Percentiles rank a stretch among this genome's conserved stretches.
phyloP scores from a whole-genome alignment of 1,140 invertebrate species.

The Bombus vancouverensis region DNA sequence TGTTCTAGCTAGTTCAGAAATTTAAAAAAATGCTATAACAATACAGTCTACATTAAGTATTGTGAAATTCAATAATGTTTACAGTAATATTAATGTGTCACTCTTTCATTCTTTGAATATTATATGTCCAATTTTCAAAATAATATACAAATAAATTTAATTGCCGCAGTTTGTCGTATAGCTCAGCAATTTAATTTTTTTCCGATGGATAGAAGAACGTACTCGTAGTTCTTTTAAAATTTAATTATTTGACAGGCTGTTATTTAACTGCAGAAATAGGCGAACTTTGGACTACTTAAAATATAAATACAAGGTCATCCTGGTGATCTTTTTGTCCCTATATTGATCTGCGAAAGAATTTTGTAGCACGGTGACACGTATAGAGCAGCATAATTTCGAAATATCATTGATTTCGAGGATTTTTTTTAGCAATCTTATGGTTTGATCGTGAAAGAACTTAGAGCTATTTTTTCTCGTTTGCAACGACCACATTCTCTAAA shows the following conservation, averaged over 20 bases:
- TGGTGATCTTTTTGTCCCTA: background rate
- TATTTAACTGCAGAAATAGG: background rate
- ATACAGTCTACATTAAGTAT: slow-evolving; percentile 3
- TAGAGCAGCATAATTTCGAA: background rate
- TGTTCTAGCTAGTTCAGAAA: background rate
- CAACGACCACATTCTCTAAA: background rate
- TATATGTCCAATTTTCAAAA: too few relatives aligned
- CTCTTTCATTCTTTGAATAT: too few relatives aligned
- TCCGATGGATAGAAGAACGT: too few relatives aligned
- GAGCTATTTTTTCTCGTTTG: too few relatives aligned
- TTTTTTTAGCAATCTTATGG: background rate
- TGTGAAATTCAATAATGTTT: background rate
- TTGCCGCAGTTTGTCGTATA: too few relatives aligned
- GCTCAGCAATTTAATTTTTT: too few relatives aligned
- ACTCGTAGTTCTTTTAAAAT: too few relatives aligned
- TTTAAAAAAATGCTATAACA: background rate
- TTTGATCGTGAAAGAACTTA: too few relatives aligned
- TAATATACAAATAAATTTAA: too few relatives aligned
- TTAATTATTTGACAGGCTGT: background rate
- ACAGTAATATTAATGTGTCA: too few relatives aligned
- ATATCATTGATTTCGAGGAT: too few relatives aligned
- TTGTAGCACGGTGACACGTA: background rate
- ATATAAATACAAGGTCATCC: slow-evolving; percentile 6
- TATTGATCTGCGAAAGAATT: background rate
- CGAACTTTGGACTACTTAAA: slow-evolving; percentile 38